These are phyloP conservation scores for Vultur gryphus DNA, from an alignment of 2,797 vertebrate species.

Conservation along the genomic window DNA sequence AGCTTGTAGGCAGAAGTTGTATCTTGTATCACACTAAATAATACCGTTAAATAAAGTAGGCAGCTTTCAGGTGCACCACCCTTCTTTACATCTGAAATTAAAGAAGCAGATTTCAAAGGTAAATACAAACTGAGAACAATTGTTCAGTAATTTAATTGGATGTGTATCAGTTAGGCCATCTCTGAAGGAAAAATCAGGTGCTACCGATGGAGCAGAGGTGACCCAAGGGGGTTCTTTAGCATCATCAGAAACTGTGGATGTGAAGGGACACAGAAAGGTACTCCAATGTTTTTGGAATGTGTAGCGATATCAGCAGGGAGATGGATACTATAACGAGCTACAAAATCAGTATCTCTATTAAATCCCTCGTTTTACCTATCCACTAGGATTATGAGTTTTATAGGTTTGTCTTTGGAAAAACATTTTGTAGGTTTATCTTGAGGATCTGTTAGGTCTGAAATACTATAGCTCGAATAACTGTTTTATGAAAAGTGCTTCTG, in stretches of 20 bases:
- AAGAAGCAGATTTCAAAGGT: not conserved
- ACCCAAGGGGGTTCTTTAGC: not conserved
- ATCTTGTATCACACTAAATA: not conserved
- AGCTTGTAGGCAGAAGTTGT: not conserved
- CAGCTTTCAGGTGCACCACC: not conserved
- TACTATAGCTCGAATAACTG: not conserved
- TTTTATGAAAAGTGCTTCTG: not conserved
- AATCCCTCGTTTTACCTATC: not conserved
- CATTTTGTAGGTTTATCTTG: not conserved
- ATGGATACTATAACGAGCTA: not conserved
- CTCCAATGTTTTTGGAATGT: not conserved
- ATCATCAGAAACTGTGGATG: not conserved
- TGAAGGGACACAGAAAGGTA: not conserved
- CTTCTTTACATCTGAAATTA: not conserved
- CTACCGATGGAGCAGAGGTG: not conserved
- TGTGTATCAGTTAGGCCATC: not conserved
- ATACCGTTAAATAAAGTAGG: not conserved
- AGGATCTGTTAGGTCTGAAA: not conserved
- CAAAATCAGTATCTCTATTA: not conserved
- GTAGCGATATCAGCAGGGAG: rapidly evolving
- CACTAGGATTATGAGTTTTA: not conserved
- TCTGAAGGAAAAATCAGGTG: not conserved
- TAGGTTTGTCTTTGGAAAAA: not conserved
- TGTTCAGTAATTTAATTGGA: not conserved
- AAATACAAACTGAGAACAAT: not conserved